phyloP scores from a whole-genome alignment of 2,113 vertebrate genomes.

The Mixornis gularis region DNA sequence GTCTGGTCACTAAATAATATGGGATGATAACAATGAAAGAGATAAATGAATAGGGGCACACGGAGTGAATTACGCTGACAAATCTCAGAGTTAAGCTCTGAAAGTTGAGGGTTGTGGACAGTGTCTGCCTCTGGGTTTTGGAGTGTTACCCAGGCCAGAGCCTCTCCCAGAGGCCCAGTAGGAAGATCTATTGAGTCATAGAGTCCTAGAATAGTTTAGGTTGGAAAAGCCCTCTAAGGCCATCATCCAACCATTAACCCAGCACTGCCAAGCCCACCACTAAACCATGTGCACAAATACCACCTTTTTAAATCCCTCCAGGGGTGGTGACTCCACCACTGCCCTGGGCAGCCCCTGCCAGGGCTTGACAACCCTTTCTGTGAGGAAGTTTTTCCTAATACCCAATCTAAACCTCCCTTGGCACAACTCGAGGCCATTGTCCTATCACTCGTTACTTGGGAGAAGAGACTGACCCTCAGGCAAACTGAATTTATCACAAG shows the following conservation, averaged over 20 bases:
- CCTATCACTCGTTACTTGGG: background rate
- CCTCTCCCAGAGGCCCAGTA: background rate
- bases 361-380: background rate
- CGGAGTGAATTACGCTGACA: background rate
- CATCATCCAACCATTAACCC: background rate
- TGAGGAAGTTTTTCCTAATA: background rate
- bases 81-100: background rate
- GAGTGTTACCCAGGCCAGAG: background rate
- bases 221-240: background rate
- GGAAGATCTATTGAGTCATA: background rate
- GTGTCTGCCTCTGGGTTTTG: background rate
- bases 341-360: background rate
- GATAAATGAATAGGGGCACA: background rate
- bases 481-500: background rate
- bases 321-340: background rate
- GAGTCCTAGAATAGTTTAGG: background rate
- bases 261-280: background rate
- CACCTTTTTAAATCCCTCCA: background rate
- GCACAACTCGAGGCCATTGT: background rate
- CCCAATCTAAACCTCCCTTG: background rate
- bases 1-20: background rate
- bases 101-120: background rate
- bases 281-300: background rate
- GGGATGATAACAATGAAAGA: background rate
- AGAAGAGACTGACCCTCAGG: background rate